A percentile compares a stretch with the other conserved stretches of the same genome.
Evolutionary conservation across 1,140 invertebrate species (phyloP).

Genomic region (Mycetomoellerius zeteki): DNA sequence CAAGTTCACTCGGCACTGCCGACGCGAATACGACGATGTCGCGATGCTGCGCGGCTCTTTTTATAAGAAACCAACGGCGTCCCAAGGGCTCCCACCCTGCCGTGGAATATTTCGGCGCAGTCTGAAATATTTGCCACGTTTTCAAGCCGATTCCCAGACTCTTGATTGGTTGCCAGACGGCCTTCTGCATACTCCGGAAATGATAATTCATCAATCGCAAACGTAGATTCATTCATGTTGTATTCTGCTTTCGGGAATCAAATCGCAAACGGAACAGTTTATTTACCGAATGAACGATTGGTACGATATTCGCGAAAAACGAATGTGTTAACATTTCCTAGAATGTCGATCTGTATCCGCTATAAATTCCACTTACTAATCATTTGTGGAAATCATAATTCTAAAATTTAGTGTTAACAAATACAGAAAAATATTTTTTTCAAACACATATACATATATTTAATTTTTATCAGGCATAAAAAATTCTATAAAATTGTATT

Average conservation of each 20-base stretch:
- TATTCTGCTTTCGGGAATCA: background rate
- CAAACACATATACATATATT: background rate
- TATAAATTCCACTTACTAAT: background rate
- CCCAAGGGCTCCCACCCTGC: conserved; percentile 76
- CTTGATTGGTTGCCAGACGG: conserved; percentile 79
- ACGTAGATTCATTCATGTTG: conserved; percentile 24
- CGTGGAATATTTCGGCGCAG: conserved; percentile 56
- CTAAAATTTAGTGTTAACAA: background rate
- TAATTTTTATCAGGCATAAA: background rate
- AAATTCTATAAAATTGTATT: background rate
- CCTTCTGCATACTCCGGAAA: conserved; percentile 73
- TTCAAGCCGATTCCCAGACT: conserved; percentile 78
- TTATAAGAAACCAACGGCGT: conserved; percentile 82
- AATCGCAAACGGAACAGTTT: conserved; percentile 27
- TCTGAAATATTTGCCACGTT: conserved; percentile 82
- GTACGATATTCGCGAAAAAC: background rate
- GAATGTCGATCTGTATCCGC: background rate
- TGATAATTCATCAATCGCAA: conserved; percentile 71
- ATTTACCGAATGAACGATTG: conserved; percentile 12
- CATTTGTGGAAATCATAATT: background rate
- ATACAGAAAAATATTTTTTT: background rate
- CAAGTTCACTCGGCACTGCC: conserved; percentile 64
- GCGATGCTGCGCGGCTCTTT: conserved; percentile 80
- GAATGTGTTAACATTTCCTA: background rate
- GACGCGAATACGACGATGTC: conserved; percentile 79